These are phyloP conservation scores for Agriopis marginaria DNA, from an alignment of 2,888 invertebrate species.

Conservation along the genomic window DNA sequence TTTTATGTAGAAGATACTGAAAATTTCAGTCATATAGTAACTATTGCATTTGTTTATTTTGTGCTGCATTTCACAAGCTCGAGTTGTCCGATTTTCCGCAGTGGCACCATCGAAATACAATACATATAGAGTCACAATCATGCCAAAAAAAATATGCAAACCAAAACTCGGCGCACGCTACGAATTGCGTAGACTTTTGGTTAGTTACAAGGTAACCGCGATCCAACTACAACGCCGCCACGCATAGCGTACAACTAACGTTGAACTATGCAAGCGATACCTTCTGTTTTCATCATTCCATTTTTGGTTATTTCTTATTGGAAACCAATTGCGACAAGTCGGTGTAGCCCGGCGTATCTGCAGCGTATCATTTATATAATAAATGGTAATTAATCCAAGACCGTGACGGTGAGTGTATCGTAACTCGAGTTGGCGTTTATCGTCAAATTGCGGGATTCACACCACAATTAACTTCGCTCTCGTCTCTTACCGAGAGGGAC, in stretches of 20 bases:
- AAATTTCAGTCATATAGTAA: no score
- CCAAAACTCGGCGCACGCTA: no score
- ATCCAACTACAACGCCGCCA: no score
- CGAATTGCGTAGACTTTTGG: no score
- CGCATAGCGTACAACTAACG: no score
- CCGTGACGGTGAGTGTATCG: slow-evolving; percentile 67
- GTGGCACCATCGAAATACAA: not conserved
- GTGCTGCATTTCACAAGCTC: not conserved
- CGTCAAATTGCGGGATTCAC: slow-evolving; percentile 62
- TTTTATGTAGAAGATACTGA: no score
- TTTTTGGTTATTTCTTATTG: slow-evolving; percentile 32
- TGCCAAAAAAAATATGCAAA: no score
- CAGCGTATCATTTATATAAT: slow-evolving; percentile 71
- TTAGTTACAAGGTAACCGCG: no score
- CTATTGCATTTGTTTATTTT: no score
- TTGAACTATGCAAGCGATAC: no score
- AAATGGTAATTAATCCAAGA: slow-evolving; percentile 69
- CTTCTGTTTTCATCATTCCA: slow-evolving; percentile 13
- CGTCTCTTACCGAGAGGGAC: slow-evolving; percentile 5
- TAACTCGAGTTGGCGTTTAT: slow-evolving; percentile 60
- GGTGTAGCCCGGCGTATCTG: slow-evolving; percentile 28
- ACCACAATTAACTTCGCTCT: slow-evolving; percentile 62
- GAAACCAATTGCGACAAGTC: slow-evolving; percentile 46
- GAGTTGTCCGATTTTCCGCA: not conserved
- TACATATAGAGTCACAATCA: no score